Percentiles rank a stretch among this genome's conserved stretches.
phyloP scores from a whole-genome alignment of 2,113 vertebrate genomes.

The Antigone vipio region DNA sequence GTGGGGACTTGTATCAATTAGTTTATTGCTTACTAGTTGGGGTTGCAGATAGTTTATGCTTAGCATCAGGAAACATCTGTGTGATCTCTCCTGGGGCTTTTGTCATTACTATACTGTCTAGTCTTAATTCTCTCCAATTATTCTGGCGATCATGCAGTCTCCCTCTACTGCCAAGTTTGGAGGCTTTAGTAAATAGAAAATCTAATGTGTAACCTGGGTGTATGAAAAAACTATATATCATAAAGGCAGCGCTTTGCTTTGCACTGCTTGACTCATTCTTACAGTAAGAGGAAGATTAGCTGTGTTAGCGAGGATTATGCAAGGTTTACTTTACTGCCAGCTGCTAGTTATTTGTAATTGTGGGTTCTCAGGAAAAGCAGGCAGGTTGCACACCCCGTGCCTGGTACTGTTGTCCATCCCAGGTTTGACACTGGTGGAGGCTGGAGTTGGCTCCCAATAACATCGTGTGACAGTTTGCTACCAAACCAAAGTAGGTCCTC shows the following conservation, averaged over 20 bases:
- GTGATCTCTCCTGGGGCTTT: neutral
- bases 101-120: neutral
- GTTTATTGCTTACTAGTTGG: neutral
- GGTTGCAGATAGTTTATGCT: neutral
- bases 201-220: neutral
- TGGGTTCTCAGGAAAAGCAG: neutral
- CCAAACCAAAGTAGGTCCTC: neutral
- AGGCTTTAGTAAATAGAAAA: neutral
- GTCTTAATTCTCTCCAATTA: neutral
- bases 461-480: neutral
- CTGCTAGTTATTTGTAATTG: rapidly evolving
- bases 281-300: neutral
- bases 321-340: neutral
- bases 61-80: neutral
- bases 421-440: neutral
- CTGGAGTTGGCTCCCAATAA: neutral
- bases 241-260: neutral
- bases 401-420: neutral
- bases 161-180: constrained; percentile 14
- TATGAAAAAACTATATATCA: neutral
- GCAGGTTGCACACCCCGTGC: neutral
- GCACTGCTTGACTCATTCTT: neutral
- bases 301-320: neutral
- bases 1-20: neutral
- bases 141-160: neutral